A percentile compares a stretch with the other conserved stretches of the same genome.
Evolutionary conservation across 2,888 invertebrate species (phyloP).

Genomic region (Agrilus mali): DNA sequence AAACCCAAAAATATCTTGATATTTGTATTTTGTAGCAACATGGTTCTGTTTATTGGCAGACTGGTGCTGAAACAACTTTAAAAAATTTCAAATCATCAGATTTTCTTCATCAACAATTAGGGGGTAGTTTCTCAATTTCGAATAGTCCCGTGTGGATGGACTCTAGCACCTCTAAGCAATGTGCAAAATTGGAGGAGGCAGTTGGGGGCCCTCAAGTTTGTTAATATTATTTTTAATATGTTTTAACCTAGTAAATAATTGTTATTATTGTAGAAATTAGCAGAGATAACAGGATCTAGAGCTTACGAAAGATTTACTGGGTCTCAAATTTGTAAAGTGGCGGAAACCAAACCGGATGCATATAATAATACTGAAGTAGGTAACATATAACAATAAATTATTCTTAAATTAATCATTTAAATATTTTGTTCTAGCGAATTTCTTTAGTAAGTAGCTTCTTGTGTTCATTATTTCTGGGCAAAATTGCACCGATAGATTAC

Average conservation of each 20-base stretch:
- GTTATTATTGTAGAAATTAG: constrained; percentile 46
- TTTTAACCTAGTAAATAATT: constrained; percentile 5
- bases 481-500: constrained; percentile 80
- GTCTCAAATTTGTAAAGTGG: constrained; percentile 84
- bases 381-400: constrained; percentile 3
- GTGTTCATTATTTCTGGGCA: constrained; percentile 76
- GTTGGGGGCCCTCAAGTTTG: constrained; percentile 56
- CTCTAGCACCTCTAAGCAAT: constrained; percentile 65
- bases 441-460: constrained; percentile 90
- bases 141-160: constrained; percentile 97
- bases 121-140: constrained; percentile 59
- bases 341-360: constrained; percentile 51
- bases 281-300: constrained; percentile 71
- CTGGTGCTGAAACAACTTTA: constrained; percentile 54
- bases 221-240: constrained; percentile 1
- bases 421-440: constrained; percentile 51
- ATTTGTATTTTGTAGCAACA: constrained; percentile 65
- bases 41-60: constrained; percentile 92
- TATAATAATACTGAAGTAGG: constrained; percentile 63
- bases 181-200: constrained; percentile 63
- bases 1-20: no score
- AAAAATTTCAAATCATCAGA: constrained; percentile 54
- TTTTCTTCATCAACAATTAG: constrained; percentile 74
- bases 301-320: constrained; percentile 90
- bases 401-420: constrained; percentile 3